Evolutionary conservation across 1,140 invertebrate species (phyloP), one percentile per base, ranked within the genome.

Genomic region (Wiebesia pumilae): DNA sequence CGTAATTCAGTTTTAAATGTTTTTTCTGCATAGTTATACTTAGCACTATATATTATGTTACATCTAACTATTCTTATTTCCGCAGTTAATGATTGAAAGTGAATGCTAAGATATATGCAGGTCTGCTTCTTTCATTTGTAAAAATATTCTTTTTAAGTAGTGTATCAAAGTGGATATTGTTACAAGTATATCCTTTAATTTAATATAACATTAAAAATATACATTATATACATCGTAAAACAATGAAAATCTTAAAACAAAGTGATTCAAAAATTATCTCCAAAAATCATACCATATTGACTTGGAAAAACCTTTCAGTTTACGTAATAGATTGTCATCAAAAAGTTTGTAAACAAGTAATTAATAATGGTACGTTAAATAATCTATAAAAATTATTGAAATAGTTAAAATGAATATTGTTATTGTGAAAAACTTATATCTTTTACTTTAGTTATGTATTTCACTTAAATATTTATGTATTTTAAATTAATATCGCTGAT

Each of bases 321-420:
- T 80, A 80, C 16, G 35, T 33, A 80, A 51, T 80, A 54, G 43
- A 80, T 80, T 65, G 24, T 35, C 12, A 33, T 38, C 51, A n/a
- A 58, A 62, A 80, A 38, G 30, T 80, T 62, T 38, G 43, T 62
- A 80, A 65, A 33, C 51, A 62, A 80, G 21, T 80, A 24, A 10
- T 80, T 38, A 24, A 80, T 65, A 80, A 80, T 65, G 78, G 78
- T 80, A 62, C 40, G 54, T 65, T 62, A 1, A 54, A 47, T 38
- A 10, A 19, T 71, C 19, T 71, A 71, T 71, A 38, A 38, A 14
- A 71, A 19, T 71, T 35, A 19, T 71, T 33, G 24, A 0, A 71
- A 21, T 3, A 69, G 16, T 62, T 62, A 4, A n/a, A 69, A n/a
- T 69, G 1, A 69, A 69, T 69, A 3, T n/a, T 33, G 16, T 69